A percentile compares a stretch with the other conserved stretches of the same genome.
Evolutionary conservation across 2,113 vertebrate species (phyloP).

Genomic region (Delphinapterus leucas): DNA sequence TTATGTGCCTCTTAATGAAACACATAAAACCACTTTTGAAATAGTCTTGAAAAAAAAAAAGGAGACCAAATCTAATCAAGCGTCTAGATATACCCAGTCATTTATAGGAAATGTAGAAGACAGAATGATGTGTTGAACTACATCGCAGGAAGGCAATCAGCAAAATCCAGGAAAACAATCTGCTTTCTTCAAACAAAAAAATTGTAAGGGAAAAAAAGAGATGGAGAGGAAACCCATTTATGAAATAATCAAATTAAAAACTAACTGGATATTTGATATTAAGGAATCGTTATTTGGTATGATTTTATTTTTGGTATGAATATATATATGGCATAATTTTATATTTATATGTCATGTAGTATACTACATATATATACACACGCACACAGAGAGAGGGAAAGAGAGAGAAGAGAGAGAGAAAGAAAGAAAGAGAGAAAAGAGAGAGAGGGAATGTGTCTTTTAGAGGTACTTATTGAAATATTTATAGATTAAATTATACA

Average conservation of each 20-base stretch:
- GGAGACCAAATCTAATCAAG: background rate
- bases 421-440: background rate
- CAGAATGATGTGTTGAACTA: background rate
- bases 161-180: background rate
- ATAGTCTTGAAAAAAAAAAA: background rate
- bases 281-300: background rate
- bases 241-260: slow-evolving; percentile 44
- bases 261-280: background rate
- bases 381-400: no score
- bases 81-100: background rate
- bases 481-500: background rate
- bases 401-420: no score
- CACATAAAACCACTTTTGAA: slow-evolving; percentile 14
- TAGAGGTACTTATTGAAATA: background rate
- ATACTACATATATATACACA: background rate
- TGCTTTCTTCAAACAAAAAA: slow-evolving; percentile 11
- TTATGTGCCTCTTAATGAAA: background rate
- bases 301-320: background rate
- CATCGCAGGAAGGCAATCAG: background rate
- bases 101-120: slow-evolving; percentile 39
- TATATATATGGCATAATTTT: background rate
- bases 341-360: background rate
- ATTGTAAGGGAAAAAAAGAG: background rate
- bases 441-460: background rate
- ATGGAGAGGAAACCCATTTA: background rate